Base-by-base conservation (phyloP, 2,113 vertebrate genomes). In the zebrafish (Danio rerio) region DNA sequence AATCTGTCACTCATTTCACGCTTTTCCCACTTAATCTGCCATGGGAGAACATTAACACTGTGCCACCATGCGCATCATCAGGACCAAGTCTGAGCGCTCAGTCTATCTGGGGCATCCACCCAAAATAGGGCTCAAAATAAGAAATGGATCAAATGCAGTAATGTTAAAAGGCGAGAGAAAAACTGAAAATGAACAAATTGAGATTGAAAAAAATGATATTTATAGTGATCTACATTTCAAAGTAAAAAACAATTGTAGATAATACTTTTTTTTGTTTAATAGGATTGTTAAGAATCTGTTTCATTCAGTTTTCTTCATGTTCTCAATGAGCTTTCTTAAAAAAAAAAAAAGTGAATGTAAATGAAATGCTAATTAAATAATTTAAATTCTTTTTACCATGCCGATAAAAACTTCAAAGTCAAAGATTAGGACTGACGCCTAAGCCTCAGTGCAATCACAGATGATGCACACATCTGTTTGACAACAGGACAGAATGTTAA, bases 11-110 rank as follows among this genome's bases (percentile, higher is more conserved):
- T 70, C 42, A 59, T 82, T 83, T 52, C 50, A 20, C 6, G 47
- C 52, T 43, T 80, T 69, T 73, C 43, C 49, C 45, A 40, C 11
- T 81, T 81, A 84, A 83, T 73, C 75, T 85, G 69, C 73, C 59
- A 47, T 43, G 42, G 56, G 80, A 70, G 61, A 65, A 81, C 73
- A 81, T 63, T 78, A 85, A 78, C 77, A 73, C 61, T 42, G 40
- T 16, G 9, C 63, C 20, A 55, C 47, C 21, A 20, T 18, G 21
- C 52, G 59, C 61, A 65, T 80, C 69, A 58, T 71, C 69, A 61
- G 18, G 56, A 81, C 63, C 43, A 31, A 31, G 81, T 79, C 53
- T 63, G 31, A 20, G 21, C 43, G 50, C 68, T 82, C 68, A 31
- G 56, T 31, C 63, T 84, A 83, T 81, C 77, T 63, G 69, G 71